Evolutionary conservation across 1,140 invertebrate genomes (phyloP), one percentile per base, ranked within the genome.

Genomic region (Drosophila grimshawi): DNA sequence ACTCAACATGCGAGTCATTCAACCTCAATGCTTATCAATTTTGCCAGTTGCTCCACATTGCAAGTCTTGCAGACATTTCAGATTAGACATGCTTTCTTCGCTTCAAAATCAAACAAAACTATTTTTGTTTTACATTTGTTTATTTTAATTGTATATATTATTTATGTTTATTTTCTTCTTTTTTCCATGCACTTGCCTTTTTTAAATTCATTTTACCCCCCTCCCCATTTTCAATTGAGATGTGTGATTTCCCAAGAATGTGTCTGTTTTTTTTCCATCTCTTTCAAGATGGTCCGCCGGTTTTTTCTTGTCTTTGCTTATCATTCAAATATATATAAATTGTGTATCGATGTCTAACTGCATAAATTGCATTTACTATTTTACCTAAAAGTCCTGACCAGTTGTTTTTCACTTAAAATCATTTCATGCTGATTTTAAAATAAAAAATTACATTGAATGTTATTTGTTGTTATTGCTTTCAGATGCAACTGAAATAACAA

Each of bases 141-240:
- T 68, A 67, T 52, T 73, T 67, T 60, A 67, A 46, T 67, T 73
- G 65, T 61, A 73, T 73, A 73, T 73, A 55, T 73, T 33, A 55
- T 72, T 41, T 53, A 61, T 73, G 64, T 73, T 53, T 73, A 73
- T 73, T 32, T 49, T 71, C 19, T 55, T 49, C 10, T 48, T 11
- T 8, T 43, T 49, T 68, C 37, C 70, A 73, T 73, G 70, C 49
- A 48, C 33, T 35, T 68, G 39, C 56, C 29, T 52, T 69, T 39
- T 65, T 46, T 19, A 19, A 62, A 67, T 73, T 46, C 11, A 62
- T 41, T 27, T 43, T 37, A 33, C 29, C 8, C 41, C 62, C 51
- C 53, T 33, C 70, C 43, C 63, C n/a, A 55, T 41, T 49, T 71
- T 49, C 61, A 53, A 7, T 61, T 48, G 43, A 63, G 59, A 55